Percentiles rank a stretch among this genome's conserved stretches.
These are phyloP conservation scores for Chesias legatella DNA, from an alignment of 2,888 invertebrate genomes.

Conservation along the genomic window DNA sequence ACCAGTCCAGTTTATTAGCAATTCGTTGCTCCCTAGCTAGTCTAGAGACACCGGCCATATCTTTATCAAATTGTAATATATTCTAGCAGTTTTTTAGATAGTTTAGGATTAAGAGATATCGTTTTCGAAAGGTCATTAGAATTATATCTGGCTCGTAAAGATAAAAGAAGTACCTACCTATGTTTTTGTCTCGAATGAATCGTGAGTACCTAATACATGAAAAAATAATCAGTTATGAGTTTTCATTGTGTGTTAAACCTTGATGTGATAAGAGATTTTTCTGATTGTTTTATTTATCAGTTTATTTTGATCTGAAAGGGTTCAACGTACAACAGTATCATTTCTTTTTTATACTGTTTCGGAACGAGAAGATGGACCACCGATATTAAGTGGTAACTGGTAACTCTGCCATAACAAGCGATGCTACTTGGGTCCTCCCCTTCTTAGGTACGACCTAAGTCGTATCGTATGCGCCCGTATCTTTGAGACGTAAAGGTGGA, in stretches of 20 bases:
- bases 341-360: not conserved
- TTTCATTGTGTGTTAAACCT: slow-evolving; percentile 56
- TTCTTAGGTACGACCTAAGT: too few relatives aligned
- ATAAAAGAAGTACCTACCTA: slow-evolving; percentile 1
- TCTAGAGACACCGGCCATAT: slow-evolving; percentile 30
- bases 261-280: slow-evolving; percentile 57
- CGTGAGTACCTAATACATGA: slow-evolving; percentile 40
- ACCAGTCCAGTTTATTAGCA: slow-evolving; percentile 36
- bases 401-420: too few relatives aligned
- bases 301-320: slow-evolving; percentile 22
- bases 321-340: too few relatives aligned
- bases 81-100: slow-evolving; percentile 4
- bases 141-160: slow-evolving; percentile 3
- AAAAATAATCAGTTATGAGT: slow-evolving; percentile 43
- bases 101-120: too few relatives aligned
- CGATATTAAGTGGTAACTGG: too few relatives aligned
- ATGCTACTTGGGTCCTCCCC: too few relatives aligned
- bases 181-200: slow-evolving; percentile 23
- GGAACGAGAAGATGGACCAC: too few relatives aligned
- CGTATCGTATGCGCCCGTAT: too few relatives aligned
- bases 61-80: slow-evolving; percentile 23
- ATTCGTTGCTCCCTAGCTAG: slow-evolving; percentile 36
- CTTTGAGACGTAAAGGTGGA: too few relatives aligned
- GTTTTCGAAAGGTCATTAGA: slow-evolving; percentile 4
- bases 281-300: slow-evolving; percentile 35